Conservation (phyloP, 2,888 invertebrate species). For the Sarcophaga variegata region DNA sequence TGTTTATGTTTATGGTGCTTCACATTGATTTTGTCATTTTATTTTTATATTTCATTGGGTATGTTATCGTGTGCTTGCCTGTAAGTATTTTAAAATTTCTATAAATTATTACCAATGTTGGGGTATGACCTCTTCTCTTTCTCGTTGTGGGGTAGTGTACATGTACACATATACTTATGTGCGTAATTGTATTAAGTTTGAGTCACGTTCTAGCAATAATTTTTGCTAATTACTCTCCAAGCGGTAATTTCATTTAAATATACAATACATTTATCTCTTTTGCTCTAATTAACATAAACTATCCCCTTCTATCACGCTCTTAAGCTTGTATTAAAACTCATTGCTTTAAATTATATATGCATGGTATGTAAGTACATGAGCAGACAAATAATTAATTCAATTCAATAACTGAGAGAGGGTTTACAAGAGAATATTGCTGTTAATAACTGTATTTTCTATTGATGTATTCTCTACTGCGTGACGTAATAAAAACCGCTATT, state of each 20-base stretch:
- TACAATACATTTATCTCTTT: conserved; percentile 59
- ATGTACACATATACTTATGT: neutral
- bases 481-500: too few species aligned
- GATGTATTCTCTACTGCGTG: too few species aligned
- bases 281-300: neutral
- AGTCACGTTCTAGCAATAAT: conserved; percentile 78
- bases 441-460: too few species aligned
- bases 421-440: neutral
- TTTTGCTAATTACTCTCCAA: conserved; percentile 79
- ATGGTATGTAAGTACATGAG: neutral
- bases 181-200: conserved; percentile 50
- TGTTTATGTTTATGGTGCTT: too few species aligned
- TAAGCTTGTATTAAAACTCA: conserved; percentile 27
- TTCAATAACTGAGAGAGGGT: neutral
- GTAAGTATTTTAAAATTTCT: too few species aligned
- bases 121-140: neutral
- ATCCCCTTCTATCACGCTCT: neutral
- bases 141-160: neutral
- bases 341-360: conserved; percentile 32
- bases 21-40: too few species aligned
- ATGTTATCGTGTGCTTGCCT: too few species aligned
- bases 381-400: too few species aligned
- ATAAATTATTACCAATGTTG: neutral
- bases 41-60: too few species aligned
- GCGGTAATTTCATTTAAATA: conserved; percentile 78